phyloP scores from a whole-genome alignment of 2,888 invertebrate genomes.

The Nomada hirtipes region DNA sequence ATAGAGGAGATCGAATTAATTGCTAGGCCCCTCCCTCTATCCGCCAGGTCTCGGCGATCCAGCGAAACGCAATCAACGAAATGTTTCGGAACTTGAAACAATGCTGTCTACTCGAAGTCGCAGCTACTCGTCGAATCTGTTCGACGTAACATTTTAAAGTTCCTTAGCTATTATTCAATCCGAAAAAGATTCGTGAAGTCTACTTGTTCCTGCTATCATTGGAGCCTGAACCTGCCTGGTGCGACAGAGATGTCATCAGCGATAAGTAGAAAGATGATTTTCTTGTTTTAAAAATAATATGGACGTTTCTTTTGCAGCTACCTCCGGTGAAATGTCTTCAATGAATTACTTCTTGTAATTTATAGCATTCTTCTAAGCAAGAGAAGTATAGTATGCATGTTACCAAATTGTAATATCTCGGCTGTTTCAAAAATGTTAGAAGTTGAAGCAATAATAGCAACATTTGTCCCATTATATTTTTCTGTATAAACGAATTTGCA shows the following conservation, averaged over 20 bases:
- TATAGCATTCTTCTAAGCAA: too few species aligned
- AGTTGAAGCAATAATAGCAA: too few species aligned
- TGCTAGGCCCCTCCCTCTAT: conserved; percentile 7
- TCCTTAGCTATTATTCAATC: conserved; percentile 4
- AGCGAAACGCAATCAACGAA: conserved; percentile 42
- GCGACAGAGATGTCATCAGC: not conserved
- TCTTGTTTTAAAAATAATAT: not conserved
- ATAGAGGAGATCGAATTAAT: conserved; percentile 49
- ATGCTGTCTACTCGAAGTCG: conserved; percentile 18
- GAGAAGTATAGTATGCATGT: too few species aligned
- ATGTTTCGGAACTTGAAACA: conserved; percentile 56
- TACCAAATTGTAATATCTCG: too few species aligned
- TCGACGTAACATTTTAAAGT: conserved; percentile 6
- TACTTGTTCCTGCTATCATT: not conserved
- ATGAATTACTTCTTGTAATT: too few species aligned
- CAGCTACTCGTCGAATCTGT: not conserved
- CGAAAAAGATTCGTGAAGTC: conserved; percentile 1
- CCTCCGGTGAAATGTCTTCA: too few species aligned
- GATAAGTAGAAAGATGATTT: not conserved
- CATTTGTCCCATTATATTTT: too few species aligned
- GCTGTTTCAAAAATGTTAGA: too few species aligned
- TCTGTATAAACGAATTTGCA: too few species aligned
- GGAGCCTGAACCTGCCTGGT: not conserved
- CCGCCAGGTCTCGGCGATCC: conserved; percentile 32
- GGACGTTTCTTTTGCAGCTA: not conserved